Evolutionary conservation across 2,797 vertebrate genomes (phyloP).

Genomic region (Phrynocephalus vlangalii): DNA sequence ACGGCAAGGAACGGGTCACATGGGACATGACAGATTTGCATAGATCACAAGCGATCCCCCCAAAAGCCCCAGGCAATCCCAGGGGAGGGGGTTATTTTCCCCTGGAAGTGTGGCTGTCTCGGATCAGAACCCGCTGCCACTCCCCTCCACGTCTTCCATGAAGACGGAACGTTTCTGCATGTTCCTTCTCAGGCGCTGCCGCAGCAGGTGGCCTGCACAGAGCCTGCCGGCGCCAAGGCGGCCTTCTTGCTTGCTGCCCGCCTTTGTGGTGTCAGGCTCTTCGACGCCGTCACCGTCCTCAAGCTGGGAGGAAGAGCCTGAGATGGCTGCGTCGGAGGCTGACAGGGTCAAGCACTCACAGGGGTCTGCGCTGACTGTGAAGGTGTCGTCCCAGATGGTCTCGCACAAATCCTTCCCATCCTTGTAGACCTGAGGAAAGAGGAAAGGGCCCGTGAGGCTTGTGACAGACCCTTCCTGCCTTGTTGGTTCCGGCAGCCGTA

Average conservation of each 20-base stretch:
- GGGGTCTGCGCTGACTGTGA: slow-evolving; percentile 80
- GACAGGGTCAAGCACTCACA: slow-evolving; percentile 84
- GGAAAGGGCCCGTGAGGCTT: background rate
- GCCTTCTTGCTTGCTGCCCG: slow-evolving; percentile 74
- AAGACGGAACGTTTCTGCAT: slow-evolving; percentile 76
- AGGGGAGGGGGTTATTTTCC: slow-evolving; percentile 24
- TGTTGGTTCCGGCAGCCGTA: no score
- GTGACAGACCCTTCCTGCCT: background rate
- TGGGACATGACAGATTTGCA: slow-evolving; percentile 31
- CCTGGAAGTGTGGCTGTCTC: background rate
- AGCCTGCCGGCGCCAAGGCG: slow-evolving; percentile 60
- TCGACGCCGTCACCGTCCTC: slow-evolving; percentile 80
- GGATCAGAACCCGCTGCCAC: slow-evolving; percentile 83
- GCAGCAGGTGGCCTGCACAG: slow-evolving; percentile 57
- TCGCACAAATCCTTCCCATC: slow-evolving; percentile 85
- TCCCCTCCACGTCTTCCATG: slow-evolving; percentile 80
- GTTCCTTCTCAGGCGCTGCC: slow-evolving; percentile 63
- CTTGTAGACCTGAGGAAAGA: slow-evolving; percentile 80
- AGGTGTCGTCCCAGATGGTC: slow-evolving; percentile 82
- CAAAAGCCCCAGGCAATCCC: slow-evolving; percentile 3
- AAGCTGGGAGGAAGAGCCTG: slow-evolving; percentile 71
- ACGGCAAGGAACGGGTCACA: slow-evolving; percentile 20
- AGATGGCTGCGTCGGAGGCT: slow-evolving; percentile 75
- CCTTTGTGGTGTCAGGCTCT: slow-evolving; percentile 69
- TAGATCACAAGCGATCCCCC: slow-evolving; percentile 54